Conservation (phyloP, 1,140 invertebrate species). For the Ooceraea biroi region DNA sequence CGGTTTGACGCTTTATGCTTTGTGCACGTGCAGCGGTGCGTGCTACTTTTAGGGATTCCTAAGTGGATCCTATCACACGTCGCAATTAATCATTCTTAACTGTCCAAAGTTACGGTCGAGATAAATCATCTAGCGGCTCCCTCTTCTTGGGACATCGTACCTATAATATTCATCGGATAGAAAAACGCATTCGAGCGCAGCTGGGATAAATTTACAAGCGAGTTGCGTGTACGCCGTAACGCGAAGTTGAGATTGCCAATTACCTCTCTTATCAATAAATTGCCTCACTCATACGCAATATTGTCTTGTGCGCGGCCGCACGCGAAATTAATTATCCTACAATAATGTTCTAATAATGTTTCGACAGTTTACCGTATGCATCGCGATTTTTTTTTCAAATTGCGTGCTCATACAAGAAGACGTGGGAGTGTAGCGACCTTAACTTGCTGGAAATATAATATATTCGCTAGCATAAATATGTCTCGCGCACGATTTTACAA, state of each 20-base stretch:
- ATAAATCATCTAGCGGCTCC: conserved; percentile 19
- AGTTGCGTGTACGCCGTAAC: neutral
- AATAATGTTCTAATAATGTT: neutral
- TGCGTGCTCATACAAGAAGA: neutral
- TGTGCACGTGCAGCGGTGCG: conserved; percentile 4
- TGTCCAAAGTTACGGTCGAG: conserved; percentile 17
- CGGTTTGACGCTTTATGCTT: conserved; percentile 15
- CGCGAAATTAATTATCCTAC: neutral
- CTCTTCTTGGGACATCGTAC: conserved; percentile 4
- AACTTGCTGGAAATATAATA: too few species aligned
- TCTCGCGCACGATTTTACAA: neutral
- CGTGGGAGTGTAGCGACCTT: neutral
- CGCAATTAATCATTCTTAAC: conserved; percentile 47
- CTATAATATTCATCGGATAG: conserved; percentile 20
- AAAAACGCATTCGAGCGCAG: conserved; percentile 2
- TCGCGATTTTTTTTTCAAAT: neutral
- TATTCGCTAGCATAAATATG: neutral
- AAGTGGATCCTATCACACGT: conserved; percentile 11
- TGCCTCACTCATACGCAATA: neutral
- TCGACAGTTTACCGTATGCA: neutral
- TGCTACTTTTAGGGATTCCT: conserved; percentile 2
- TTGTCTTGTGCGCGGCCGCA: neutral
- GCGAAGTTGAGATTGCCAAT: conserved; percentile 13
- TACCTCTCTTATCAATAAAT: neutral
- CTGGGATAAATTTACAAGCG: conserved; percentile 6